phyloP scores from a whole-genome alignment of 1,140 invertebrate species.

The Drosophila littoralis region DNA sequence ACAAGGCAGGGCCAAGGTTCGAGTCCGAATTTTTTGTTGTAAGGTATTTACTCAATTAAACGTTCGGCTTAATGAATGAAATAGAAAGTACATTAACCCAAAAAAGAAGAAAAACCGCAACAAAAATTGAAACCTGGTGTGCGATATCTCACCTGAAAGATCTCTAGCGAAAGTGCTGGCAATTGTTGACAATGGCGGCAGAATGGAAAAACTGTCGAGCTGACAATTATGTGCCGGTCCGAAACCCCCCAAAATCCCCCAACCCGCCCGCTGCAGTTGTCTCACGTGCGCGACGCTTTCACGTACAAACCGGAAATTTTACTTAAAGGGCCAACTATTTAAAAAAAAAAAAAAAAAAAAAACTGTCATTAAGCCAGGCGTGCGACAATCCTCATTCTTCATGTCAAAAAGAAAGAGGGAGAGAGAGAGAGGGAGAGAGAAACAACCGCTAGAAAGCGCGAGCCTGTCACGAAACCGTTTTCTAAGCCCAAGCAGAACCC shows the following conservation, averaged over 20 bases:
- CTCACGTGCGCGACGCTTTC: slow-evolving; percentile 58
- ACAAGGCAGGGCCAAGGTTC: too few relatives aligned
- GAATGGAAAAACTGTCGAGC: slow-evolving; percentile 22
- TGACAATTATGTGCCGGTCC: slow-evolving; percentile 30
- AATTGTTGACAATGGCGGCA: slow-evolving; percentile 29
- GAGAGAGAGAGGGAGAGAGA: neutral
- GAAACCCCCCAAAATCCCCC: neutral
- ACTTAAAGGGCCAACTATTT: slow-evolving; percentile 38
- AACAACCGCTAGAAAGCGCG: slow-evolving; percentile 43
- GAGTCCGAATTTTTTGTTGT: too few relatives aligned
- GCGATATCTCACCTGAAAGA: slow-evolving; percentile 52
- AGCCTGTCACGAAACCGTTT: slow-evolving; percentile 11
- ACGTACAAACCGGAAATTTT: slow-evolving; percentile 69
- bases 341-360: neutral
- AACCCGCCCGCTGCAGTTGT: slow-evolving; percentile 9
- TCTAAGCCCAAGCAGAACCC: slow-evolving; percentile 21
- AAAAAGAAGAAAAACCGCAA: slow-evolving; percentile 10
- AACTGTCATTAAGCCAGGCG: slow-evolving; percentile 33
- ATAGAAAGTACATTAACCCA: slow-evolving; percentile 65
- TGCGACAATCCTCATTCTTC: slow-evolving; percentile 36
- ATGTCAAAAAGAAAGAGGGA: neutral
- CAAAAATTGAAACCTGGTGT: slow-evolving; percentile 50
- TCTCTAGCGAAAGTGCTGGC: slow-evolving; percentile 70
- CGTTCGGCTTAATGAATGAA: slow-evolving; percentile 68
- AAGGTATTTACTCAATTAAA: slow-evolving; percentile 4